Percentiles rank a stretch among this genome's conserved stretches.
phyloP scores from a whole-genome alignment of 2,888 invertebrate genomes.

The Microchrysa polita region DNA sequence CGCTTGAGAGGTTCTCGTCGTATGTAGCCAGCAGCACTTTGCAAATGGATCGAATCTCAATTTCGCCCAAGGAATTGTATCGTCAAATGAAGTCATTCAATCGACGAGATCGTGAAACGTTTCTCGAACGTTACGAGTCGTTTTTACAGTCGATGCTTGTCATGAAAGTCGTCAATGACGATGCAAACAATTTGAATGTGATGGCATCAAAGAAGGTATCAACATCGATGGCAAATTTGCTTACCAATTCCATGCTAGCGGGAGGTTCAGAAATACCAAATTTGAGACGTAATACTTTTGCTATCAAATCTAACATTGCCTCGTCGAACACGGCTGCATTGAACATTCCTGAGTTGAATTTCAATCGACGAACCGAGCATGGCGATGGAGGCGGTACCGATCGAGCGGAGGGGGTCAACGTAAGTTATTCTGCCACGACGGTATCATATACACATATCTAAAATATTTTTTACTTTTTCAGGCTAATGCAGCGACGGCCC shows the following conservation, averaged over 20 bases:
- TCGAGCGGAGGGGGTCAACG: constrained; percentile 2
- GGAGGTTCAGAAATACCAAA: constrained; percentile 39
- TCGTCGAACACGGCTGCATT: constrained; percentile 24
- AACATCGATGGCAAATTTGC: constrained; percentile 33
- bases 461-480: neutral
- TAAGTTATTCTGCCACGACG: neutral
- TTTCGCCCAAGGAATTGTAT: constrained; percentile 62
- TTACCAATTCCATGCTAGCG: constrained; percentile 4
- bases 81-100: constrained; percentile 59
- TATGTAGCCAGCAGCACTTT: constrained; percentile 6
- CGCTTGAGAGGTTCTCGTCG: constrained; percentile 51
- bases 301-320: constrained; percentile 44
- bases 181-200: constrained; percentile 47
- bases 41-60: constrained; percentile 50
- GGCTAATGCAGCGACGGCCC: neutral
- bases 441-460: too few relatives aligned
- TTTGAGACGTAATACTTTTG: constrained; percentile 26
- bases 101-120: constrained; percentile 60
- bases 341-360: constrained; percentile 13
- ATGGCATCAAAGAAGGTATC: constrained; percentile 28
- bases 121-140: constrained; percentile 59
- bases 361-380: constrained; percentile 30
- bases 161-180: constrained; percentile 48
- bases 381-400: constrained; percentile 51
- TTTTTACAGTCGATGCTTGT: constrained; percentile 54